A percentile compares a stretch with the other conserved stretches of the same genome.
Evolutionary conservation across 1,140 invertebrate genomes (phyloP).

Genomic region (Papilio dardanus): DNA sequence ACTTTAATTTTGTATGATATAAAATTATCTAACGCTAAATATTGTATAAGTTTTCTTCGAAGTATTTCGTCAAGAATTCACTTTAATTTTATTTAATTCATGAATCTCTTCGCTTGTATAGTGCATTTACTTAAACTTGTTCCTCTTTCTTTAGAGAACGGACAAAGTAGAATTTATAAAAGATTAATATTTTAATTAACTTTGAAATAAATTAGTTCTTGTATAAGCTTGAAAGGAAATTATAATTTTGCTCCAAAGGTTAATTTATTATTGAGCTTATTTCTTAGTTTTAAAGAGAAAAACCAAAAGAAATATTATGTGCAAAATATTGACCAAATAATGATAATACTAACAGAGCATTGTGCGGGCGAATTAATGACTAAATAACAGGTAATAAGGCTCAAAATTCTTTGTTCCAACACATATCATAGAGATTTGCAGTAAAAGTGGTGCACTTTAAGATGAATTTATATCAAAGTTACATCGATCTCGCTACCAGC

Average conservation of each 20-base stretch:
- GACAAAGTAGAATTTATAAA: not conserved
- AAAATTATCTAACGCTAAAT: not conserved
- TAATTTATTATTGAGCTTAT: not conserved
- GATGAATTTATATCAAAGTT: conserved; percentile 8
- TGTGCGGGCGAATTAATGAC: not conserved
- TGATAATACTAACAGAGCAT: not conserved
- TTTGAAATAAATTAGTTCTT: not conserved
- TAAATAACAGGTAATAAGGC: not conserved
- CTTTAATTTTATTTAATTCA: conserved; percentile 5
- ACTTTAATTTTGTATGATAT: not conserved
- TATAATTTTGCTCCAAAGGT: not conserved
- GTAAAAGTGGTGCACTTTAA: not conserved
- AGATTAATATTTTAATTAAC: conserved; percentile 17
- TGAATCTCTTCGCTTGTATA: not conserved
- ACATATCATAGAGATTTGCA: not conserved
- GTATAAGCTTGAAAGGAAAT: not conserved
- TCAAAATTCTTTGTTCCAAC: not conserved
- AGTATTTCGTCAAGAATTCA: not conserved
- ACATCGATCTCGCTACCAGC: conserved; percentile 37
- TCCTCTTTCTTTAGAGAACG: not conserved
- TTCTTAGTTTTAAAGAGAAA: not conserved
- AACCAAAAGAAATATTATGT: not conserved
- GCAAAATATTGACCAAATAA: not conserved
- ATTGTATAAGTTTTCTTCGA: not conserved
- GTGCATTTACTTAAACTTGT: not conserved